Evolutionary conservation across 2,888 invertebrate species (phyloP).

Genomic region (Acleris holmiana): DNA sequence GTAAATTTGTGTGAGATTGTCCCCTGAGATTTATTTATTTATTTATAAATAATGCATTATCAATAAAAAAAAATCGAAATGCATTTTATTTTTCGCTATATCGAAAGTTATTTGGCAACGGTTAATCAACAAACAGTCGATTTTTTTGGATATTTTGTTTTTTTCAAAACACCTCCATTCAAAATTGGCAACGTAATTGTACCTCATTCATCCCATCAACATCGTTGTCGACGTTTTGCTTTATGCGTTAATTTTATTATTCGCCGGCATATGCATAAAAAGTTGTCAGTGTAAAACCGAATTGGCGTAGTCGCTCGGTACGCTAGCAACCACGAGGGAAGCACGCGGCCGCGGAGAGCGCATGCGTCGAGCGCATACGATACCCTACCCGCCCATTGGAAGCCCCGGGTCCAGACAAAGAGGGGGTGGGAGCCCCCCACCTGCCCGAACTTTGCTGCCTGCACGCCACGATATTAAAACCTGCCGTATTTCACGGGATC

Average conservation of each 20-base stretch:
- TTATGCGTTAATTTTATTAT: background rate
- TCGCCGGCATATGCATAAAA: background rate
- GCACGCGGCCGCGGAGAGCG: conserved; percentile 73
- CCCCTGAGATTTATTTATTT: no score
- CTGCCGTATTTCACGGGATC: conserved; percentile 68
- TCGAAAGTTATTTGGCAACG: no score
- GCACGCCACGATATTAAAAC: conserved; percentile 65
- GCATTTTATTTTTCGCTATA: no score
- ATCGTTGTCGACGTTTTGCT: no score
- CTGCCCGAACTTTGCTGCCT: conserved; percentile 56
- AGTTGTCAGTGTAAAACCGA: background rate
- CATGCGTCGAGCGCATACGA: conserved; percentile 61
- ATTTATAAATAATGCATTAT: no score
- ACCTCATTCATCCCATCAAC: no score
- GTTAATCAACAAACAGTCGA: no score
- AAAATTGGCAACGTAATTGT: no score
- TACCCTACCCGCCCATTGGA: conserved; percentile 28
- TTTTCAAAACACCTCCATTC: no score
- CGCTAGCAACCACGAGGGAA: conserved; percentile 65
- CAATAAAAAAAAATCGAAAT: no score
- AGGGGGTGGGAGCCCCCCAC: conserved; percentile 42
- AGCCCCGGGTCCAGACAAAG: conserved; percentile 11
- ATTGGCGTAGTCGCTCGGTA: conserved; percentile 39
- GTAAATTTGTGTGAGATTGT: no score
- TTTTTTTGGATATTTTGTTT: no score